These are phyloP conservation scores for Volucella bombylans DNA, from an alignment of 2,888 invertebrate species.

Conservation along the genomic window DNA sequence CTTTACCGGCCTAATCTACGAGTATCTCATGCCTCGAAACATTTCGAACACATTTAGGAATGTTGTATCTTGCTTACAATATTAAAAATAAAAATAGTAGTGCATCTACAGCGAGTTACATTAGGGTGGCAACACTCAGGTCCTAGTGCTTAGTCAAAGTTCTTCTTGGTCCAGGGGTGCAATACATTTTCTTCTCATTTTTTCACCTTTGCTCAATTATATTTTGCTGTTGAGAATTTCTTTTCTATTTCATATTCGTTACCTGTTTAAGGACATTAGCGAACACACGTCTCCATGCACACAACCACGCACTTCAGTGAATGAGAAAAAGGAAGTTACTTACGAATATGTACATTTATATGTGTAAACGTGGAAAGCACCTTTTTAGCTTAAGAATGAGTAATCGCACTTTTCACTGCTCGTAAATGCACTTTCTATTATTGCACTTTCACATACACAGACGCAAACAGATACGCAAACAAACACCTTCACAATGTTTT, in stretches of 20 bases:
- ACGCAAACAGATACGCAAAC: constrained; percentile 1
- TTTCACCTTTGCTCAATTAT: constrained; percentile 35
- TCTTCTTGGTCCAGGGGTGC: constrained; percentile 18
- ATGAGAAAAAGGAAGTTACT: constrained; percentile 45
- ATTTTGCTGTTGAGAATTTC: constrained; percentile 31
- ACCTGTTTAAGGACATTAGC: constrained; percentile 42
- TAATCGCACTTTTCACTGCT: constrained; percentile 35
- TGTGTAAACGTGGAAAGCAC: background rate
- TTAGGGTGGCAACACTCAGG: constrained; percentile 19
- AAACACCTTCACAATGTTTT: constrained; percentile 43
- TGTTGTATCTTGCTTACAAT: too few relatives aligned
- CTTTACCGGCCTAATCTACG: too few relatives aligned
- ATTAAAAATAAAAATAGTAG: background rate
- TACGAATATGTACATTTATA: constrained; percentile 22
- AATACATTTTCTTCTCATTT: constrained; percentile 1
- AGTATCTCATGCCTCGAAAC: too few relatives aligned
- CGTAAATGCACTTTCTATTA: constrained; percentile 26
- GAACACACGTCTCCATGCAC: constrained; percentile 4
- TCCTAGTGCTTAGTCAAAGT: constrained; percentile 4
- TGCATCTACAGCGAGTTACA: constrained; percentile 1
- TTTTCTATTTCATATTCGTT: constrained; percentile 27
- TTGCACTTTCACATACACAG: background rate
- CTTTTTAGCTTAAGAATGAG: constrained; percentile 31
- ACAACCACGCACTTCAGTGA: background rate
- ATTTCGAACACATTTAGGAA: too few relatives aligned